A percentile compares a stretch with the other conserved stretches of the same genome.
Evolutionary conservation across 2,797 vertebrate species (phyloP).

Genomic region (Thamnophis elegans): DNA sequence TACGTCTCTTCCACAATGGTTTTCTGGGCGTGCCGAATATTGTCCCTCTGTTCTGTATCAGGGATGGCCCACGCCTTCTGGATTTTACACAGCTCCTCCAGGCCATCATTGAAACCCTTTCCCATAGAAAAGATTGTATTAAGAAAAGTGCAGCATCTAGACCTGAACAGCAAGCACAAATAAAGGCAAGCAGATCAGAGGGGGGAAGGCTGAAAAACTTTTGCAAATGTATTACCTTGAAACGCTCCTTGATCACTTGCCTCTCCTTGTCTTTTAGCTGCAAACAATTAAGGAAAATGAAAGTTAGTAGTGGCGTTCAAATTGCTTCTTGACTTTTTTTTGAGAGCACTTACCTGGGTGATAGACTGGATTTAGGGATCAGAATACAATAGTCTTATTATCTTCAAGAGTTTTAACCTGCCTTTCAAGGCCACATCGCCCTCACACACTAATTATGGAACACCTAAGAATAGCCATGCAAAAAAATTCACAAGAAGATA

Average conservation of each 20-base stretch:
- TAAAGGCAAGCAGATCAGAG: not conserved
- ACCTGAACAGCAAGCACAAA: not conserved
- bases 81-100: slow-evolving; percentile 94
- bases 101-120: slow-evolving; percentile 94
- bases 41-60: slow-evolving; percentile 89
- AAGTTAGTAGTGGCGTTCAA: not conserved
- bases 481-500: not conserved
- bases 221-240: slow-evolving; percentile 81
- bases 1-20: slow-evolving; percentile 89
- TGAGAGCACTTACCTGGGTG: not conserved
- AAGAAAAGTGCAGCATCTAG: not conserved
- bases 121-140: not conserved
- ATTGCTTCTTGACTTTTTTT: slow-evolving; percentile 4
- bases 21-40: slow-evolving; percentile 88
- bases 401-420: not conserved
- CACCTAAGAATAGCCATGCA: not conserved
- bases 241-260: slow-evolving; percentile 97
- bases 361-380: not conserved
- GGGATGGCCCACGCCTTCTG: slow-evolving; percentile 99
- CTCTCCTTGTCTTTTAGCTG: slow-evolving; percentile 97
- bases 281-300: slow-evolving; percentile 26
- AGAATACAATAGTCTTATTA: not conserved
- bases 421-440: not conserved
- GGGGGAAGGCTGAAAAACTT: not conserved
- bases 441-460: not conserved